These are phyloP conservation scores for Nycticebus coucang DNA, from an alignment of 2,113 vertebrate species.

Conservation along the genomic window DNA sequence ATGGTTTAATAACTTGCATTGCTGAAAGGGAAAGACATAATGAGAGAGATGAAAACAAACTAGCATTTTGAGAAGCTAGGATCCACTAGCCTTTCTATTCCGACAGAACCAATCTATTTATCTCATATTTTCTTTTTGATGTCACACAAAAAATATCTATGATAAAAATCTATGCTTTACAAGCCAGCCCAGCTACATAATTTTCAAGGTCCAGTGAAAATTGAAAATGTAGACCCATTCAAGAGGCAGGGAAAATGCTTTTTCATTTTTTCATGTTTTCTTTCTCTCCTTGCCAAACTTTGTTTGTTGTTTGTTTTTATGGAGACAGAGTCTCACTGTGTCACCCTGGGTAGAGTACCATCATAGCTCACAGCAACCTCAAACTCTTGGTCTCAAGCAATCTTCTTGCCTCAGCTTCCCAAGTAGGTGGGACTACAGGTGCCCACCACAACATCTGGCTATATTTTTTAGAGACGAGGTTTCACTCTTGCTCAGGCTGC, in stretches of 20 bases:
- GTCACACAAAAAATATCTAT: neutral
- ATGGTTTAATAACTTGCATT: neutral
- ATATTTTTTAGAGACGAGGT: no score
- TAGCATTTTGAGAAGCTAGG: neutral
- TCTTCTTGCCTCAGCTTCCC: no score
- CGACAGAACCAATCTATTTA: neutral
- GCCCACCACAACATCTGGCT: no score
- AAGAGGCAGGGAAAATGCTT: neutral
- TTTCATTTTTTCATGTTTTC: neutral
- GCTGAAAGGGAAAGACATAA: neutral
- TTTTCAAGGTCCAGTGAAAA: neutral
- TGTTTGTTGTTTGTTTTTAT: no score
- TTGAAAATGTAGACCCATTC: neutral
- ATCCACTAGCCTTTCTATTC: neutral
- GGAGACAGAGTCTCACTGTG: no score
- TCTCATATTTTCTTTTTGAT: constrained; percentile 17
- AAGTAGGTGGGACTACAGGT: no score
- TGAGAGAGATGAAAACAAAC: neutral
- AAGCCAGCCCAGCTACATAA: neutral
- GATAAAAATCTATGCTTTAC: neutral
- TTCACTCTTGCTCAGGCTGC: no score
- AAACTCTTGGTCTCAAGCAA: no score
- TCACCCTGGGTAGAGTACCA: no score
- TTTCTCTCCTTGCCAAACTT: neutral
- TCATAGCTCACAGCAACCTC: no score